phyloP scores from a whole-genome alignment of 2,888 invertebrate species.

The Cephus sareptanus region DNA sequence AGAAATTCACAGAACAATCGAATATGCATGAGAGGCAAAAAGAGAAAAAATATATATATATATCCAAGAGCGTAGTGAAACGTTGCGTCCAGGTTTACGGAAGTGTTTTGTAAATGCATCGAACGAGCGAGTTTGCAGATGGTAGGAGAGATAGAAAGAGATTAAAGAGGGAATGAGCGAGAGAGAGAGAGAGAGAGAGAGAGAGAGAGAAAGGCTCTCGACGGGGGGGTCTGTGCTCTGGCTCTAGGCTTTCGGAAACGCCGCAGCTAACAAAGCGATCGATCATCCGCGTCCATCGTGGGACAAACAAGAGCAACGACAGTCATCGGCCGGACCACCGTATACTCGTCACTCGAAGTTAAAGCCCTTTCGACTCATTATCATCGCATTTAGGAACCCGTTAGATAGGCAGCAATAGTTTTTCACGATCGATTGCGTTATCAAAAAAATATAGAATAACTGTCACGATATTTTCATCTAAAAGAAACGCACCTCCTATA shows the following conservation, averaged over 20 bases:
- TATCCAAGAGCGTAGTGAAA: not conserved
- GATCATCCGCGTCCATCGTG: constrained; percentile 2
- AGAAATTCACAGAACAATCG: no score
- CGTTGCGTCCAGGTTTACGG: not conserved
- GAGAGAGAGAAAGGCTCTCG: not conserved
- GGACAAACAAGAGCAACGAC: not conserved
- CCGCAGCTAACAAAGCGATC: constrained; percentile 4
- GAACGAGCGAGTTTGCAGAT: not conserved
- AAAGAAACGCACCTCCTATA: not conserved
- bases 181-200: not conserved
- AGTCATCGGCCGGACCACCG: not conserved
- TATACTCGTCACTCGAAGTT: not conserved
- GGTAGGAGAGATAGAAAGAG: not conserved
- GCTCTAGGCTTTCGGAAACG: not conserved
- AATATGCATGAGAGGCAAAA: no score
- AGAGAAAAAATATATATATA: no score
- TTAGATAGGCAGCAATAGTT: not conserved
- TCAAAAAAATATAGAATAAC: not conserved
- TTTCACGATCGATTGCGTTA: not conserved
- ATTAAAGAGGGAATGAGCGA: not conserved
- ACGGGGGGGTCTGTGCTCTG: not conserved
- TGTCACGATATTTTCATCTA: not conserved
- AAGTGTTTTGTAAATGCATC: not conserved
- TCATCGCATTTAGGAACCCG: not conserved
- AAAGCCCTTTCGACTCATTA: not conserved